phyloP scores from a whole-genome alignment of 2,797 vertebrate species.

The Chloroceryle amazona region DNA sequence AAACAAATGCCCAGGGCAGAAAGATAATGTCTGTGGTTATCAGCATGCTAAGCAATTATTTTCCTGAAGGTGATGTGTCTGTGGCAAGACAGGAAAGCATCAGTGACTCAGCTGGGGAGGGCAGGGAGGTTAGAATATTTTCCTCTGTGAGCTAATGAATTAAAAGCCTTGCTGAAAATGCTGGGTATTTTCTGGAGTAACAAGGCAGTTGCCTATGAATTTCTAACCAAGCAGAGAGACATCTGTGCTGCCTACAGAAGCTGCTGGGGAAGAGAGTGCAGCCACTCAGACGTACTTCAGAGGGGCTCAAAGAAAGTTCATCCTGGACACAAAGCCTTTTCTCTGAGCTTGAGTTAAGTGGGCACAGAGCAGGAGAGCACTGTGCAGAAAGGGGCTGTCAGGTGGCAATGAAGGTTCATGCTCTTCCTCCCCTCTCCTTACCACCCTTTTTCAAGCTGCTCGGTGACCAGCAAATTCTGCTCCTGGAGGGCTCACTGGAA shows the following conservation, averaged over 20 bases:
- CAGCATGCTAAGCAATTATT: not conserved
- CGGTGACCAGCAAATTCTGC: not conserved
- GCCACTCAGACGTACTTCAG: not conserved
- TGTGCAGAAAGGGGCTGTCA: not conserved
- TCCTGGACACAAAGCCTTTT: not conserved
- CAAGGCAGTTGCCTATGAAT: slow-evolving; percentile 8
- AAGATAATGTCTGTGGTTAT: not conserved
- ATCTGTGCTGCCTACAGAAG: not conserved
- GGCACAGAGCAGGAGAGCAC: not conserved
- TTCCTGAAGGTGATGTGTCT: slow-evolving; percentile 23
- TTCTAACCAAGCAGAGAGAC: slow-evolving; percentile 18
- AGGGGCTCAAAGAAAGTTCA: not conserved
- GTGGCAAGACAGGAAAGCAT: not conserved
- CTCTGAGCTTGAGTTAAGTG: not conserved
- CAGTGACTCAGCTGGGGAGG: slow-evolving; percentile 47
- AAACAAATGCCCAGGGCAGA: not conserved
- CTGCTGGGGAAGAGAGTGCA: not conserved
- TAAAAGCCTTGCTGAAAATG: slow-evolving; percentile 57
- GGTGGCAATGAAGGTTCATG: not conserved
- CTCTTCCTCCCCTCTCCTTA: not conserved
- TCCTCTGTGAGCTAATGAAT: slow-evolving; percentile 39
- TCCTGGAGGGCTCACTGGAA: not conserved
- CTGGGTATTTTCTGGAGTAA: slow-evolving; percentile 5
- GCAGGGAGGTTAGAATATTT: slow-evolving; percentile 52
- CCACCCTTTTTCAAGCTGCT: not conserved